phyloP scores from a whole-genome alignment of 2,888 invertebrate genomes.

The Nineta flava region DNA sequence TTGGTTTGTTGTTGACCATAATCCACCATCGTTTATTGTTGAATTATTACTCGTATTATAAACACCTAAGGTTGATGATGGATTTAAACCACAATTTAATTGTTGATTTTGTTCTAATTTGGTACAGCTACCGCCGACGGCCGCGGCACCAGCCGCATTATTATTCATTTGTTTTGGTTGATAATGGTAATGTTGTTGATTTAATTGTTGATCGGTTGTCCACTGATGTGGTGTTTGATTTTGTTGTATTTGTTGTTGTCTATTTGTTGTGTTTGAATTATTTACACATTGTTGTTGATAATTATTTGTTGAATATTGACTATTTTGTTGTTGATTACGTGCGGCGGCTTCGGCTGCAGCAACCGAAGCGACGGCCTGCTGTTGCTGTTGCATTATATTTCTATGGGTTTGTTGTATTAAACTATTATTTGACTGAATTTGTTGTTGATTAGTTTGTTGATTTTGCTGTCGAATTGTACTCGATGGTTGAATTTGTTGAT shows the following conservation, averaged over 20 bases:
- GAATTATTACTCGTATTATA: constrained; percentile 10
- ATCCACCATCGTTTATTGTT: constrained; percentile 17
- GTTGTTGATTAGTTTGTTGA: constrained; percentile 21
- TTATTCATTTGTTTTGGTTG: constrained; percentile 18
- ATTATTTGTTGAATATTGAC: background rate
- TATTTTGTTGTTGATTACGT: constrained; percentile 15
- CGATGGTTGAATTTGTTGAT: background rate
- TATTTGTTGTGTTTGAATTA: constrained; percentile 12
- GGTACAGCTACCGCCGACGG: background rate
- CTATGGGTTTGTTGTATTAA: background rate
- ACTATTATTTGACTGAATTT: constrained; percentile 10
- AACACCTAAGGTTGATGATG: constrained; percentile 11
- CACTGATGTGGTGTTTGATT: background rate
- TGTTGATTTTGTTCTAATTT: background rate
- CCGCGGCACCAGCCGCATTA: no score
- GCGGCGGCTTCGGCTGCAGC: constrained; percentile 14
- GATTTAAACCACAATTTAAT: constrained; percentile 16
- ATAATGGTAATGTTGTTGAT: constrained; percentile 12
- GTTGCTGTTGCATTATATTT: constrained; percentile 9
- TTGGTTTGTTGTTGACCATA: constrained; percentile 24
- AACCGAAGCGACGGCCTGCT: constrained; percentile 12
- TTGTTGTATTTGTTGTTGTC: background rate
- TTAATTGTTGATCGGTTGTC: constrained; percentile 14
- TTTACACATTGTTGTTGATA: constrained; percentile 14
- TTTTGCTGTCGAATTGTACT: background rate